Evolutionary conservation across 2,888 invertebrate species (phyloP).

Genomic region (Copidosoma aretas): DNA sequence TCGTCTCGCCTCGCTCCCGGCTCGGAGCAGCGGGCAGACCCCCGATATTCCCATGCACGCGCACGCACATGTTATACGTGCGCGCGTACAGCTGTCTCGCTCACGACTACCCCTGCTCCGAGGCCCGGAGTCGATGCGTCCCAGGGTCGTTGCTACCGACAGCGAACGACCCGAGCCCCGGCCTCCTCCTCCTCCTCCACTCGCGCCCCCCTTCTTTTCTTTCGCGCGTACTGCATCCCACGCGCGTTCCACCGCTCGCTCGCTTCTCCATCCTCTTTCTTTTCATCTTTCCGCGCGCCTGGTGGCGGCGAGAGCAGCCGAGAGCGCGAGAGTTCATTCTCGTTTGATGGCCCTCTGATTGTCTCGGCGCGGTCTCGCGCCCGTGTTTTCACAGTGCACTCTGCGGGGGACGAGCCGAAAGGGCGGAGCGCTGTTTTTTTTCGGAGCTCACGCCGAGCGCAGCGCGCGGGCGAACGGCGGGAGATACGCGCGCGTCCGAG

Average conservation of each 20-base stretch:
- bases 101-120: slow-evolving; percentile 23
- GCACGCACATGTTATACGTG: neutral
- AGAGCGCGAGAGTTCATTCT: neutral
- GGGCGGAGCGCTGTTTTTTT: no score
- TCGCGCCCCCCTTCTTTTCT: slow-evolving; percentile 20
- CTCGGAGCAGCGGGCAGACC: slow-evolving; percentile 10
- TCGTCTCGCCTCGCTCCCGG: slow-evolving; percentile 31
- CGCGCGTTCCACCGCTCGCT: neutral
- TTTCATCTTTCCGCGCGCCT: slow-evolving; percentile 1
- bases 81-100: slow-evolving; percentile 1
- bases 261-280: slow-evolving; percentile 26
- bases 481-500: no score
- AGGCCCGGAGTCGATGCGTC: slow-evolving; percentile 63
- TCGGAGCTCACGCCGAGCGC: no score
- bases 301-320: neutral
- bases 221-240: no score
- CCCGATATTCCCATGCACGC: neutral
- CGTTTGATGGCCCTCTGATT: no score
- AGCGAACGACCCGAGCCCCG: slow-evolving; percentile 56
- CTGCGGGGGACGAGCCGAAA: no score
- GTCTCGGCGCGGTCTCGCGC: no score
- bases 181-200: slow-evolving; percentile 43
- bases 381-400: no score
- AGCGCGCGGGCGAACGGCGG: no score
- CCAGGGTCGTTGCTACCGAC: slow-evolving; percentile 63